Evolutionary conservation across 2,797 vertebrate genomes (phyloP).

Genomic region (Manis pentadactyla): DNA sequence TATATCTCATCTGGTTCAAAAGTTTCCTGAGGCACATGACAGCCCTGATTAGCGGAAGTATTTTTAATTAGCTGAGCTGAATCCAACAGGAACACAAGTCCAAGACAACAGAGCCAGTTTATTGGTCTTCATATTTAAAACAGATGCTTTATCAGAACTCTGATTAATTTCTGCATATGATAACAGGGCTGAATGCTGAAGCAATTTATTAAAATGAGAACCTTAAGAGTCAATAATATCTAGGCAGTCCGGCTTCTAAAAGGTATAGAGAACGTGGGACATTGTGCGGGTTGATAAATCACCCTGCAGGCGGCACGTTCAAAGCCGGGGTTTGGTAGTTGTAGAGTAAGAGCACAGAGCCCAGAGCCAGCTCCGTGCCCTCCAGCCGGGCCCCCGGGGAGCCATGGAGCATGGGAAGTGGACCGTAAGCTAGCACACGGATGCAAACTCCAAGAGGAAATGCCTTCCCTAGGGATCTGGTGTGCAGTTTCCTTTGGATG

Average conservation of each 20-base stretch:
- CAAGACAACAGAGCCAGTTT: conserved; percentile 72
- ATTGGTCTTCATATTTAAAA: conserved; percentile 76
- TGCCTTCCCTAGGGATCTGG: conserved; percentile 1
- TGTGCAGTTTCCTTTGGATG: neutral
- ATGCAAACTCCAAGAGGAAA: neutral
- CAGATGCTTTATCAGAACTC: conserved; percentile 74
- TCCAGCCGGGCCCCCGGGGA: neutral
- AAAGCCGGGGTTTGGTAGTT: conserved; percentile 27
- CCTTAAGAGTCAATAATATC: conserved; percentile 1
- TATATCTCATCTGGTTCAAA: conserved; percentile 73
- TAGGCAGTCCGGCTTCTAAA: neutral
- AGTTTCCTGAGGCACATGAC: conserved; percentile 72
- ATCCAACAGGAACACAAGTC: conserved; percentile 67
- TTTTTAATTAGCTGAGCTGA: conserved; percentile 77
- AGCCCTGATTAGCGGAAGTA: conserved; percentile 69
- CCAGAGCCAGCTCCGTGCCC: neutral
- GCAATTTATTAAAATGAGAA: conserved; percentile 41
- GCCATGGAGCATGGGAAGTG: neutral
- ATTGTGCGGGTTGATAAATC: neutral
- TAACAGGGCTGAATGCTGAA: conserved; percentile 22
- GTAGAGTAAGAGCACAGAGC: neutral
- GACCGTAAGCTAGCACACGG: neutral
- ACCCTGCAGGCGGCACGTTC: neutral
- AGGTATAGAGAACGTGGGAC: neutral
- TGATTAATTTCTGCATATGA: conserved; percentile 67